Evolutionary conservation across 2,797 vertebrate genomes (phyloP).

Genomic region (Manis crassicaudata): DNA sequence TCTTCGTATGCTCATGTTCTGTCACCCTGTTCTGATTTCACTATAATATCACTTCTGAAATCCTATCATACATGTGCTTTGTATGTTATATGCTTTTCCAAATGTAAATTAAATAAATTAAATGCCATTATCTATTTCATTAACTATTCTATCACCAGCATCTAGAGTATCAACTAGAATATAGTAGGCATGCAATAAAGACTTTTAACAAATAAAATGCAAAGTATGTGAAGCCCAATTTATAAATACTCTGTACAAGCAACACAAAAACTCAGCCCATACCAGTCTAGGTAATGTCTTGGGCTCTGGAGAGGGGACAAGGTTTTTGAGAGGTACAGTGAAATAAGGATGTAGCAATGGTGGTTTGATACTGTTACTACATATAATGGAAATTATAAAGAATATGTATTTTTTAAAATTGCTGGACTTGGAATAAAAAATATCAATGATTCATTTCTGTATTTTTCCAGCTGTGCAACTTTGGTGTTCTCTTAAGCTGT

Average conservation of each 20-base stretch:
- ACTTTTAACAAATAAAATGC: background rate
- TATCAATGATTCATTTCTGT: background rate
- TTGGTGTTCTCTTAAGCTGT: background rate
- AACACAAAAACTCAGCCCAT: background rate
- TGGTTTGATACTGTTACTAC: background rate
- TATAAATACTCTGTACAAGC: background rate
- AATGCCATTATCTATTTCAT: background rate
- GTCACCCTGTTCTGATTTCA: background rate
- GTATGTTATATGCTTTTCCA: background rate
- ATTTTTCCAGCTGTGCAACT: background rate
- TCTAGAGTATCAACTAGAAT: background rate
- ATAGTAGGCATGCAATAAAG: background rate
- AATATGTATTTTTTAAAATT: background rate
- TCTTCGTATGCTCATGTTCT: background rate
- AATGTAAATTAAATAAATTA: constrained; percentile 12
- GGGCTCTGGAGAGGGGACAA: background rate
- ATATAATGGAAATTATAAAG: background rate
- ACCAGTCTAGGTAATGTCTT: too few relatives aligned
- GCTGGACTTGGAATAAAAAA: background rate
- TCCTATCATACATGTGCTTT: background rate
- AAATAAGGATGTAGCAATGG: background rate
- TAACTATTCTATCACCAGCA: background rate
- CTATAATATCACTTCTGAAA: background rate
- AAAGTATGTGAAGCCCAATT: background rate
- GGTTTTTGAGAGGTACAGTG: background rate